Conservation (phyloP, 1,140 invertebrate genomes). For the Luehdorfia chinensis region DNA sequence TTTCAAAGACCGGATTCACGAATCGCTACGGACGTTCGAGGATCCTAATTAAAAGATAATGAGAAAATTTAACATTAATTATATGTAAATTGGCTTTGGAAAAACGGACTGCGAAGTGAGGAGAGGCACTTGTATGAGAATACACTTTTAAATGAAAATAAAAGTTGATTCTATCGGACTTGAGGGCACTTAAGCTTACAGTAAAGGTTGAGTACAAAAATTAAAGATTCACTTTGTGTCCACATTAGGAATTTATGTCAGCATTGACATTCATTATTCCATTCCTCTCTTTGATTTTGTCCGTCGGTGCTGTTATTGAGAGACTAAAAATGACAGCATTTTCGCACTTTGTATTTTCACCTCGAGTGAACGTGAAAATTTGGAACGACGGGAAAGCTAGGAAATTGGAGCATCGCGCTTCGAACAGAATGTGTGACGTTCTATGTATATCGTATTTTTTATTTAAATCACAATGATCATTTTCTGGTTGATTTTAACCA, state of each 20-base stretch:
- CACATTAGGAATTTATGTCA: conserved; percentile 12
- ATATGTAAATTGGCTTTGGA: conserved; percentile 20
- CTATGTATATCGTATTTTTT: too few species aligned
- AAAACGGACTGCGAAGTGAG: conserved; percentile 2
- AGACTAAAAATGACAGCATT: background rate
- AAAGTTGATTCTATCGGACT: conserved; percentile 8
- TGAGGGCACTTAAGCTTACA: background rate
- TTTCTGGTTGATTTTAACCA: too few species aligned
- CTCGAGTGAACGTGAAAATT: too few species aligned
- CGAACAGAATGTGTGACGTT: too few species aligned
- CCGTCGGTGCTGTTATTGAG: background rate
- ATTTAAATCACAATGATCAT: too few species aligned
- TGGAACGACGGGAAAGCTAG: too few species aligned
- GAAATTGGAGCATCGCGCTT: too few species aligned
- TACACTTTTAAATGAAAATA: conserved; percentile 13
- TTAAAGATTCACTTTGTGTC: conserved; percentile 15
- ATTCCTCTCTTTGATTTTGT: background rate
- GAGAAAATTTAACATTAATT: conserved; percentile 23
- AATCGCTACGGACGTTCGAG: background rate
- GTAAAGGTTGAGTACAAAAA: conserved; percentile 5
- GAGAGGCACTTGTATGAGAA: conserved; percentile 13
- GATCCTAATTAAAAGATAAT: conserved; percentile 18
- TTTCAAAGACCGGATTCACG: too few species aligned
- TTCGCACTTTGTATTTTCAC: too few species aligned
- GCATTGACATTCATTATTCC: conserved; percentile 2